Evolutionary conservation across 2,888 invertebrate species (phyloP).

Genomic region (Temnothorax ravouxi): DNA sequence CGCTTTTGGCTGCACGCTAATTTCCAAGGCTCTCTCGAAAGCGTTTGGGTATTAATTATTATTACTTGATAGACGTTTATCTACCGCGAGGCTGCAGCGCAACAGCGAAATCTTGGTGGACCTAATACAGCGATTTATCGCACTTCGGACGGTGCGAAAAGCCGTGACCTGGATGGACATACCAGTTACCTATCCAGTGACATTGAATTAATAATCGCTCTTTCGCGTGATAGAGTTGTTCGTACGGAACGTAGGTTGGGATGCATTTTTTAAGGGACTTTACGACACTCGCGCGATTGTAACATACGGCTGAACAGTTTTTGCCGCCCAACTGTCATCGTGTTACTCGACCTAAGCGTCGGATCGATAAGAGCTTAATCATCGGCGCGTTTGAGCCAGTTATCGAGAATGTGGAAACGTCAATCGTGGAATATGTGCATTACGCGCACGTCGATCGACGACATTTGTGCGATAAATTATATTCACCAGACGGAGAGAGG

Average conservation of each 20-base stretch:
- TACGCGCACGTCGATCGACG: conserved; percentile 4
- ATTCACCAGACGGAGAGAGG: conserved; percentile 19
- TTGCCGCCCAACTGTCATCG: background rate
- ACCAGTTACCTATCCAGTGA: conserved; percentile 28
- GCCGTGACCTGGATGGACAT: conserved; percentile 31
- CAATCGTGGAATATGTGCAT: conserved; percentile 22
- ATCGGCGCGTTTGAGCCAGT: background rate
- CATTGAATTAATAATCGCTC: conserved; percentile 52
- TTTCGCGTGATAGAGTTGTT: conserved; percentile 33
- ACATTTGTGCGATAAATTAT: conserved; percentile 17
- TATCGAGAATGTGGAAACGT: conserved; percentile 26
- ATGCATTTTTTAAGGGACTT: conserved; percentile 42
- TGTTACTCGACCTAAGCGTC: background rate
- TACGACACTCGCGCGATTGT: background rate
- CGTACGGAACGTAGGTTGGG: background rate
- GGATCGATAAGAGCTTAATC: conserved; percentile 31
- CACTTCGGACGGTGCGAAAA: background rate
- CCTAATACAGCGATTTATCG: conserved; percentile 29
- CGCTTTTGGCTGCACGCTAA: conserved; percentile 12
- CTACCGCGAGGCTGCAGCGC: background rate
- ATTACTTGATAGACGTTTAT: conserved; percentile 4
- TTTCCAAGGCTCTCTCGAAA: background rate
- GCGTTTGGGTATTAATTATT: conserved; percentile 29
- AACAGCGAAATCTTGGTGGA: conserved; percentile 10
- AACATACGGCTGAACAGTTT: background rate